Base-by-base conservation (phyloP, 1,140 invertebrate genomes). In the Pseudomyrmex dendroicus region DNA sequence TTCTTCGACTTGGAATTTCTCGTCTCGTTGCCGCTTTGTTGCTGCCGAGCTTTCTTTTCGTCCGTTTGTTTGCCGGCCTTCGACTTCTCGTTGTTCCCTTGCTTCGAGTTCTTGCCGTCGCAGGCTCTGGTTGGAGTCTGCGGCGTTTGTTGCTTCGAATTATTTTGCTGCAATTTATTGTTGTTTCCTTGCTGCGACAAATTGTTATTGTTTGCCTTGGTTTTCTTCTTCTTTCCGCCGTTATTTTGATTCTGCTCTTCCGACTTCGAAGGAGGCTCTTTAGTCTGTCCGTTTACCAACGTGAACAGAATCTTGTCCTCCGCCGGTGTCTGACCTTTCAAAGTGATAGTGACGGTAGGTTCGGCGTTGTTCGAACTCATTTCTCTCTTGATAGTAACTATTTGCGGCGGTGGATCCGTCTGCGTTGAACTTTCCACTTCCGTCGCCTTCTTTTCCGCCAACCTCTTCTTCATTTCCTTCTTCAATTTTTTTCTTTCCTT, bases 291-390 rank as follows among this genome's bases (percentile, higher is more conserved):
- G 91, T 97, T 97, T 2, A 97, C 95, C 63, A 97, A 93, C 2
- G 96, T 97, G 89, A 96, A 97, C 0, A 97, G 91, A 50, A 97
- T 95, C 90, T 96, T 96, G 87, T 97, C 96, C 89, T 97, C 96
- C 73, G 96, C 96, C 10, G 96, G 96, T 1, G 96, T 96, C 85
- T 96, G 96, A 13, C 96, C 97, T 87, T 97, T 96, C 12, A 97
- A 93, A 1, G 96, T 97, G 50, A 97, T 97, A 0, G 97, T 97
- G 2, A 97, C 97, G 7, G 96, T 96, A 46, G 96, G 96, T 84
- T 96, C 96, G 13, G 95, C 93, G 86, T 95, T 96, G 76, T 95
- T 95, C 7, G 95, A 95, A 84, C 96, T 96, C 93, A 96, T 95
- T 0, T 97, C 96, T 25, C 96, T 93, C 68, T 96, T 95, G 84